Percentiles rank a stretch among this genome's conserved stretches.
Evolutionary conservation across 2,888 invertebrate species (phyloP).

Genomic region (Dione vanillae): DNA sequence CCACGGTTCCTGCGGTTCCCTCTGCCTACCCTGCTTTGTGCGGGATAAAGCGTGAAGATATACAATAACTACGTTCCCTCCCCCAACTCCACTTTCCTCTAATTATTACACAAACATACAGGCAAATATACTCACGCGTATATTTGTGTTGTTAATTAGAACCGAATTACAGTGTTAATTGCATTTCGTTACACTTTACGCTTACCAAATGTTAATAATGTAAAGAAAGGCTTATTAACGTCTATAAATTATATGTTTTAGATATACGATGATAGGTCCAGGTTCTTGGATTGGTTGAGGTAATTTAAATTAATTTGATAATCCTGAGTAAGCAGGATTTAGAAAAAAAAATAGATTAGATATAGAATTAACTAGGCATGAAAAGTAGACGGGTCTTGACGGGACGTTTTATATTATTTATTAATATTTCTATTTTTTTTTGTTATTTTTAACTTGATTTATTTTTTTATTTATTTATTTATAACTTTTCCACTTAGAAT

Average conservation of each 20-base stretch:
- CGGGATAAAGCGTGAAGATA: no score
- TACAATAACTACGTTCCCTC: no score
- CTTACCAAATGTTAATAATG: background rate
- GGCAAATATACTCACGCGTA: background rate
- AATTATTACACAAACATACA: background rate
- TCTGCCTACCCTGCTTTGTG: no score
- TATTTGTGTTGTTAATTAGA: slow-evolving; percentile 19
- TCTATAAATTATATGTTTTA: background rate
- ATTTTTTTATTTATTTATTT: no score
- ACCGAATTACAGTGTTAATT: slow-evolving; percentile 21
- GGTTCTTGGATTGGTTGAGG: background rate
- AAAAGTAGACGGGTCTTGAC: no score
- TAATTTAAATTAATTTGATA: background rate
- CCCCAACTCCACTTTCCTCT: no score
- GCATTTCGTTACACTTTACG: slow-evolving; percentile 11
- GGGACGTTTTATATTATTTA: no score
- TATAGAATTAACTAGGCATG: no score
- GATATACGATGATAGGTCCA: background rate
- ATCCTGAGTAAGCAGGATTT: background rate
- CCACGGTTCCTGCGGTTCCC: no score
- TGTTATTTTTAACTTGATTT: no score
- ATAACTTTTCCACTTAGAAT: no score
- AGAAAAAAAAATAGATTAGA: background rate
- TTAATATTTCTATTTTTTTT: no score
- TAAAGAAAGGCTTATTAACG: background rate